Evolutionary conservation across 2,888 invertebrate genomes (phyloP), one percentile per base, ranked within the genome.

Genomic region (Lasioglossum zephyrum): DNA sequence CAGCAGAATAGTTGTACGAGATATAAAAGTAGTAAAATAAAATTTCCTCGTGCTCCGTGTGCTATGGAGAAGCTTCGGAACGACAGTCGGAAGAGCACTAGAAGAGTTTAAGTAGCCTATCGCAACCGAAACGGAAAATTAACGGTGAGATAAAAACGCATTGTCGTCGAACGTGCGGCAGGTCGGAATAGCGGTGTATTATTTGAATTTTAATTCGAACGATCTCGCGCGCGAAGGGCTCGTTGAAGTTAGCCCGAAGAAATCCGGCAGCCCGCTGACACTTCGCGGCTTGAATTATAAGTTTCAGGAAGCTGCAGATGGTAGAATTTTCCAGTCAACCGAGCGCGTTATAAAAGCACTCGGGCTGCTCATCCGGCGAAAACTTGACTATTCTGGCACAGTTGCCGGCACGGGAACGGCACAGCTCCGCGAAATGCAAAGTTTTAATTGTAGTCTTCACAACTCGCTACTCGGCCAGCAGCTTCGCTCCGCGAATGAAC

Each of bases 391-490:
- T 86, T 84, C 77, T 18, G 31, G 60, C 39, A 49, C 73, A 57
- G 79, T 79, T 66, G 39, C 63, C n/a, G 57, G 49, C 47, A 11
- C 74, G 44, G 77, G 36, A 79, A 78, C 57, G 57, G 44, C 49
- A 41, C 26, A 49, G 11, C 44, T 73, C 36, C 36, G 18, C 74
- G 57, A 53, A 85, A 81, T 79, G 79, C 77, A 76, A 88, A 89
- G 78, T 90, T 88, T 87, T 90, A 90, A 89, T 90, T 82, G 77
- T 85, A 82, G 77, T 86, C 86, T 87, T 87, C 86, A 82, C 81
- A 88, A 88, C 82, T 86, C 79, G 87, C 85, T 89, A 83, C 74
- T 73, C 69, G 57, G 53, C 73, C 44, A 13, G 60, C 22, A 36
- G 41, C 9, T 36, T 72, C 36, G 47, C 76, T 69, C 77, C 41